Evolutionary conservation across 2,888 invertebrate species (phyloP).

Genomic region (Frankliniella fusca): DNA sequence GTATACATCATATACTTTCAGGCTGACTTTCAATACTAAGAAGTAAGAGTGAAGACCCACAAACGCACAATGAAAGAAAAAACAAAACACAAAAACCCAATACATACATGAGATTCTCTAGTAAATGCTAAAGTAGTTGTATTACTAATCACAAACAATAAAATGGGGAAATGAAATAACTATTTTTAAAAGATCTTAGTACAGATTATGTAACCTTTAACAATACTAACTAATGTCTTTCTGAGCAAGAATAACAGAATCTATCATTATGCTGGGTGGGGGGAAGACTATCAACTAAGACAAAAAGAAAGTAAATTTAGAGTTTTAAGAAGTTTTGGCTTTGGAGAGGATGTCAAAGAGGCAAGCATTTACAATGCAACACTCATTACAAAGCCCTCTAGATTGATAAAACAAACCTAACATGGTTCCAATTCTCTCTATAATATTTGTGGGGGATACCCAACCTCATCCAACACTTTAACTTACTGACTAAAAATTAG

Average conservation of each 20-base stretch:
- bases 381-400: too few relatives aligned
- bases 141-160: neutral
- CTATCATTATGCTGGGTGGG: too few relatives aligned
- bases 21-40: neutral
- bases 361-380: too few relatives aligned
- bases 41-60: neutral
- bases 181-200: neutral
- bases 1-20: neutral
- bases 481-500: too few relatives aligned
- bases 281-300: too few relatives aligned
- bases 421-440: too few relatives aligned
- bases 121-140: neutral
- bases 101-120: neutral
- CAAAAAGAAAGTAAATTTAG: too few relatives aligned
- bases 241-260: neutral
- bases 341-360: too few relatives aligned
- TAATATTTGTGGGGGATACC: too few relatives aligned
- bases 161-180: neutral
- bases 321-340: too few relatives aligned
- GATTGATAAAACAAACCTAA: too few relatives aligned
- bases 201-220: neutral
- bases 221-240: neutral
- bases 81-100: neutral
- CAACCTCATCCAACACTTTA: too few relatives aligned
- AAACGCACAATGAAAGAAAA: neutral